phyloP scores from a whole-genome alignment of 92 coral and sea anemone species.

The Galaxea fascicularis region DNA sequence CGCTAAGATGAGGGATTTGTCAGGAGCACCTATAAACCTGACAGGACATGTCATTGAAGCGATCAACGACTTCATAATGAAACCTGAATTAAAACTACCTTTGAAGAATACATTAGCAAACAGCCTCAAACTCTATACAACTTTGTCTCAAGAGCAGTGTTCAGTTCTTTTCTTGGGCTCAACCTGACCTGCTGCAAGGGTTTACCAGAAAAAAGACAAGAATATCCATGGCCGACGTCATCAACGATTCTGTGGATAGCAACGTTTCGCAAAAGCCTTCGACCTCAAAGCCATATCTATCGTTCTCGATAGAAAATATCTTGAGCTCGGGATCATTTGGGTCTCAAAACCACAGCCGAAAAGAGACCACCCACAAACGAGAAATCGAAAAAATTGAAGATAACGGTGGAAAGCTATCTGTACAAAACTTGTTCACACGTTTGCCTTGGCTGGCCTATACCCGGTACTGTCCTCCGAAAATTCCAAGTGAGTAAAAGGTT shows the following conservation, averaged over 20 bases:
- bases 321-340: conserved; percentile 55
- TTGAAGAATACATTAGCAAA: conserved; percentile 75
- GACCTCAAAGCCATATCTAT: conserved; percentile 39
- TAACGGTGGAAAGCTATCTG: not conserved
- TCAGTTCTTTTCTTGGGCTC: conserved; percentile 12
- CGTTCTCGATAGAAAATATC: conserved; percentile 95
- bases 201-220: not conserved
- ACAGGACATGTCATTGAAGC: conserved; percentile 73
- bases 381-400: conserved; percentile 9
- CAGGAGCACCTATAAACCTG: conserved; percentile 70
- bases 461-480: conserved; percentile 95
- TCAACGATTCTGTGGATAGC: conserved; percentile 6
- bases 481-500: conserved; percentile 87
- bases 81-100: conserved; percentile 79
- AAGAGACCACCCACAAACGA: conserved; percentile 18
- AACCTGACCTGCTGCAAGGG: conserved; percentile 28
- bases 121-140: conserved; percentile 72
- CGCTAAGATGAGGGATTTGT: conserved; percentile 79
- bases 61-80: conserved; percentile 87
- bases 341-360: not conserved
- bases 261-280: conserved; percentile 17
- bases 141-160: conserved; percentile 44
- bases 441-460: conserved; percentile 95
- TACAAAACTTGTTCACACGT: conserved; percentile 9
- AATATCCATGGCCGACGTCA: conserved; percentile 22